Percentiles rank a stretch among this genome's conserved stretches.
Evolutionary conservation across 2,888 invertebrate species (phyloP).

Genomic region (Spatulosminthurus flaviceps): DNA sequence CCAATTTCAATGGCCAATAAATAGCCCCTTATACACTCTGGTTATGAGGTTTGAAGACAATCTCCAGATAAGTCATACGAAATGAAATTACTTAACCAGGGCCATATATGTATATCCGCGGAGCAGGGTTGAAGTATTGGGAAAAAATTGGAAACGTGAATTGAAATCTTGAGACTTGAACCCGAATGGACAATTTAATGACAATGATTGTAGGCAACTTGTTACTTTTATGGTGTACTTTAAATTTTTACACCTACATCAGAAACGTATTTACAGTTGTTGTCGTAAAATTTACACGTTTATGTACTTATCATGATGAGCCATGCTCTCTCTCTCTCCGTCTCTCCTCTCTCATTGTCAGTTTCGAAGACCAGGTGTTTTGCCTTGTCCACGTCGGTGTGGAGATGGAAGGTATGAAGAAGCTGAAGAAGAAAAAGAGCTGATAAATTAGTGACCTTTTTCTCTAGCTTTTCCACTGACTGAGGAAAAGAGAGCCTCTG

Average conservation of each 20-base stretch:
- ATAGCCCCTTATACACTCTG: too few relatives aligned
- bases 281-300: slow-evolving; percentile 43
- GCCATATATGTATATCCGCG: too few relatives aligned
- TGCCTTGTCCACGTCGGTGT: slow-evolving; percentile 36
- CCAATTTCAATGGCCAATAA: background rate
- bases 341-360: too few relatives aligned
- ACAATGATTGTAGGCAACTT: slow-evolving; percentile 39
- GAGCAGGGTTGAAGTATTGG: background rate
- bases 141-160: slow-evolving; percentile 18
- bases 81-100: too few relatives aligned
- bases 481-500: background rate
- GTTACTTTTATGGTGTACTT: slow-evolving; percentile 41
- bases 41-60: too few relatives aligned
- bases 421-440: slow-evolving; percentile 8
- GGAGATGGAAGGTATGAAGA: background rate
- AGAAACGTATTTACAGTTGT: slow-evolving; percentile 43
- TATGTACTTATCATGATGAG: slow-evolving; percentile 39
- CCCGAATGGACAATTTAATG: slow-evolving; percentile 27
- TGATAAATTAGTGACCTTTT: slow-evolving; percentile 44
- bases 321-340: too few relatives aligned
- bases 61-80: too few relatives aligned
- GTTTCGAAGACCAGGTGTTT: slow-evolving; percentile 36
- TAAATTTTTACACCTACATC: slow-evolving; percentile 45
- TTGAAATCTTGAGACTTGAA: slow-evolving; percentile 15
- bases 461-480: background rate